phyloP scores from a whole-genome alignment of 2,888 invertebrate species.

The Cheilosia vernalis region DNA sequence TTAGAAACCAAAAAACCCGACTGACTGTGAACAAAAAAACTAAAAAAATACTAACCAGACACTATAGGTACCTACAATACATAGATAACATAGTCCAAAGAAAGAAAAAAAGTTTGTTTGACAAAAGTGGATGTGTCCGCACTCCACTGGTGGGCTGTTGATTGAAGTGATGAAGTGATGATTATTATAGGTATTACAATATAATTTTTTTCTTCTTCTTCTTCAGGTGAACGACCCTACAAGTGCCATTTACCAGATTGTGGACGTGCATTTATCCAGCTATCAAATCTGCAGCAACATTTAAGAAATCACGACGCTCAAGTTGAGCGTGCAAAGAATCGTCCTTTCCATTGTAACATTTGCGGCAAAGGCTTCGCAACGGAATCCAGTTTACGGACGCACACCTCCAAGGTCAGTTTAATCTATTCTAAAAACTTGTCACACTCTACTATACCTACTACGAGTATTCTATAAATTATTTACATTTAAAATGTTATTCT shows the following conservation, averaged over 20 bases:
- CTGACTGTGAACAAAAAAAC: too few species aligned
- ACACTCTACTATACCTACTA: background rate
- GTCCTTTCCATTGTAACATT: constrained; percentile 97
- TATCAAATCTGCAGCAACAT: constrained; percentile 98
- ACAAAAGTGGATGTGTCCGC: too few species aligned
- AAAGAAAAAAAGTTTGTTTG: too few species aligned
- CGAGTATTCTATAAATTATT: background rate
- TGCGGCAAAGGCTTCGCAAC: constrained; percentile 98
- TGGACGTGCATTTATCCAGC: constrained; percentile 97
- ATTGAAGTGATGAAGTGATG: too few species aligned
- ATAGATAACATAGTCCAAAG: too few species aligned
- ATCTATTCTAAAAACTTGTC: background rate
- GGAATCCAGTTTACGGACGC: constrained; percentile 96
- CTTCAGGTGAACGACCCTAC: constrained; percentile 97
- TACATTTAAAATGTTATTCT: background rate
- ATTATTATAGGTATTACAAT: too few species aligned
- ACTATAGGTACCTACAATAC: too few species aligned
- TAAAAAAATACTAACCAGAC: too few species aligned
- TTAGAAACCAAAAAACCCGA: too few species aligned
- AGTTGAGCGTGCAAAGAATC: constrained; percentile 96
- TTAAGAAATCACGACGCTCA: constrained; percentile 98
- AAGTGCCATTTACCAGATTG: constrained; percentile 98
- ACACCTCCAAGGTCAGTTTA: constrained; percentile 96
- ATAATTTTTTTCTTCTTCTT: constrained; percentile 63
- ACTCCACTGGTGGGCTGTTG: too few species aligned